phyloP scores from a whole-genome alignment of 1,140 invertebrate genomes.

The Scylla paramamosain region DNA sequence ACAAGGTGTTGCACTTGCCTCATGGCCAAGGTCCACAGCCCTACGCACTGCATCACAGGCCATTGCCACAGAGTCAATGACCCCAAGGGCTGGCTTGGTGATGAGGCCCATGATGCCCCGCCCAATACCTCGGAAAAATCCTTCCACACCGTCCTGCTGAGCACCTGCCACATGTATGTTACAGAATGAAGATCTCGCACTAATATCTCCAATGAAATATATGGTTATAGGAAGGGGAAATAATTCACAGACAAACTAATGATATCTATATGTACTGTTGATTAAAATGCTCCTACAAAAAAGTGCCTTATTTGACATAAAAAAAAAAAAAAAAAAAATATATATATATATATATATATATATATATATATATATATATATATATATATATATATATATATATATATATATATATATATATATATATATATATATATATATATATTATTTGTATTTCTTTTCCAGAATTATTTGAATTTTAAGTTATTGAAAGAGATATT shows the following conservation, averaged over 20 bases:
- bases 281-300: too few relatives aligned
- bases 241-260: conserved; percentile 43
- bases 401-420: conserved; percentile 46
- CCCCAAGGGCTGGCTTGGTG: conserved; percentile 84
- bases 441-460: background rate
- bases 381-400: conserved; percentile 48
- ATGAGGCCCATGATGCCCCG: conserved; percentile 84
- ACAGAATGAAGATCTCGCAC: background rate
- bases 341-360: conserved; percentile 46
- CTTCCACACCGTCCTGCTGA: conserved; percentile 86
- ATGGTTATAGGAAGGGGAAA: background rate
- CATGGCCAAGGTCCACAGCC: conserved; percentile 86
- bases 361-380: conserved; percentile 40
- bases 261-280: too few relatives aligned
- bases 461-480: too few relatives aligned
- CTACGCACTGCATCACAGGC: conserved; percentile 86
- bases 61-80: conserved; percentile 85
- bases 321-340: background rate
- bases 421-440: conserved; percentile 54
- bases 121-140: conserved; percentile 86
- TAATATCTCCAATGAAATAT: background rate
- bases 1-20: conserved; percentile 80
- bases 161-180: conserved; percentile 81
- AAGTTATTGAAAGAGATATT: too few relatives aligned
- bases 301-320: too few relatives aligned